phyloP scores from a whole-genome alignment of 1,140 invertebrate genomes.

The Oreohelix idahoensis region DNA sequence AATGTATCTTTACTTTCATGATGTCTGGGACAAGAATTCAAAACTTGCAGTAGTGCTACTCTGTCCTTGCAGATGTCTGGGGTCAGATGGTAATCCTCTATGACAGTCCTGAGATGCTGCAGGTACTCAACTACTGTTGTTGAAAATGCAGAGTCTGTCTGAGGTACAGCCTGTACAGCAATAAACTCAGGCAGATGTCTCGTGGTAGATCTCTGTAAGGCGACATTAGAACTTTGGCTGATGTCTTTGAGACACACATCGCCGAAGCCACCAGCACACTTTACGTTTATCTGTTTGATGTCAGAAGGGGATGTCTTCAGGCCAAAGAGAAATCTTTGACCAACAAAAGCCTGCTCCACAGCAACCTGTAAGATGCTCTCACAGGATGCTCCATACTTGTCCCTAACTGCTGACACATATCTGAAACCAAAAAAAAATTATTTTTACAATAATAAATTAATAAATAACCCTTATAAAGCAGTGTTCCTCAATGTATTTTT shows the following conservation, averaged over 20 bases:
- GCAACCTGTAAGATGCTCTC: neutral
- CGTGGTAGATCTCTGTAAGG: neutral
- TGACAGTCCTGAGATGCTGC: neutral
- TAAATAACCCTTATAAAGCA: no score
- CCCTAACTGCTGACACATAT: neutral
- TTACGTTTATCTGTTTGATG: neutral
- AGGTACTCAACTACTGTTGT: neutral
- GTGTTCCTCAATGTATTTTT: no score
- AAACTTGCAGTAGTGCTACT: neutral
- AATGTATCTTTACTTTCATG: neutral
- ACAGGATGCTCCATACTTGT: neutral
- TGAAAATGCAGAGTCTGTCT: neutral
- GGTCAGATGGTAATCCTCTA: neutral
- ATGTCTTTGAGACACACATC: neutral
- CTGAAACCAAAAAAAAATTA: neutral
- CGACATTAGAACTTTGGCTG: neutral
- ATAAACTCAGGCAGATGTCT: neutral
- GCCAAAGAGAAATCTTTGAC: neutral
- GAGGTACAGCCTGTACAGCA: neutral
- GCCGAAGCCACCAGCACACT: neutral
- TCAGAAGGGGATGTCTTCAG: neutral
- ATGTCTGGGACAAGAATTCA: neutral
- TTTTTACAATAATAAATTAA: no score
- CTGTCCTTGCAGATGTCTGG: neutral
- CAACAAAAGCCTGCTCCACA: neutral